Percentiles rank a stretch among this genome's conserved stretches.
These are phyloP conservation scores for Labroides dimidiatus DNA, from an alignment of 2,797 vertebrate species.

Conservation along the genomic window DNA sequence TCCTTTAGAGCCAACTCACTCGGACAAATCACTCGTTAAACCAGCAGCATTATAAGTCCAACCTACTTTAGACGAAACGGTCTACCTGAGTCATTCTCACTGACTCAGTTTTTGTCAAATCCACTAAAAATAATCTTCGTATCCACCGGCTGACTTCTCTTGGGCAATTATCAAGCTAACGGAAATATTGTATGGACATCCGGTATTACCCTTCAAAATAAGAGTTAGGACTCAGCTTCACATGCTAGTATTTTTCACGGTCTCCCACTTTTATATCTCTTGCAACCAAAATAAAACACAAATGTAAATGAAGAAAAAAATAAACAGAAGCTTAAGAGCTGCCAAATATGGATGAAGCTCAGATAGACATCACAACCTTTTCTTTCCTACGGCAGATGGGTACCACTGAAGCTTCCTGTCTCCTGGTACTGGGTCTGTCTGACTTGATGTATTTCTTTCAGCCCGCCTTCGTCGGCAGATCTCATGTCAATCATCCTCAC, in stretches of 20 bases:
- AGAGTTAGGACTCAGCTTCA: neutral
- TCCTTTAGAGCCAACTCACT: neutral
- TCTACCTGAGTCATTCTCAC: constrained; percentile 8
- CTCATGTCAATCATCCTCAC: constrained; percentile 69
- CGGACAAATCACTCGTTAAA: neutral
- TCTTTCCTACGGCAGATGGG: no score
- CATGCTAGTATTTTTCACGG: neutral
- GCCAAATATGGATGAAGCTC: no score
- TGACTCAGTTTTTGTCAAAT: constrained; percentile 44
- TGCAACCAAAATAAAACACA: neutral
- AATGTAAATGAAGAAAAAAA: no score
- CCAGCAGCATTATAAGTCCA: neutral
- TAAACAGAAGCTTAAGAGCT: no score
- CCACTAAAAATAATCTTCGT: constrained; percentile 68
- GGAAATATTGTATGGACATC: neutral
- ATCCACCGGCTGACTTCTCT: constrained; percentile 21
- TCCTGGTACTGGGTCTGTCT: neutral
- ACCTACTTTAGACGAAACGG: constrained; percentile 11
- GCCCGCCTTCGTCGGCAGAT: constrained; percentile 68
- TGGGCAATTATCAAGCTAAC: neutral
- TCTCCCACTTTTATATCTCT: neutral
- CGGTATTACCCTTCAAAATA: constrained; percentile 39
- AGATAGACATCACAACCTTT: no score
- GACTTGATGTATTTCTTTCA: constrained; percentile 12
- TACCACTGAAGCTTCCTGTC: constrained; percentile 3